Evolutionary conservation across 2,888 invertebrate genomes (phyloP), one percentile per base, ranked within the genome.

Genomic region (Helobdella robusta): DNA sequence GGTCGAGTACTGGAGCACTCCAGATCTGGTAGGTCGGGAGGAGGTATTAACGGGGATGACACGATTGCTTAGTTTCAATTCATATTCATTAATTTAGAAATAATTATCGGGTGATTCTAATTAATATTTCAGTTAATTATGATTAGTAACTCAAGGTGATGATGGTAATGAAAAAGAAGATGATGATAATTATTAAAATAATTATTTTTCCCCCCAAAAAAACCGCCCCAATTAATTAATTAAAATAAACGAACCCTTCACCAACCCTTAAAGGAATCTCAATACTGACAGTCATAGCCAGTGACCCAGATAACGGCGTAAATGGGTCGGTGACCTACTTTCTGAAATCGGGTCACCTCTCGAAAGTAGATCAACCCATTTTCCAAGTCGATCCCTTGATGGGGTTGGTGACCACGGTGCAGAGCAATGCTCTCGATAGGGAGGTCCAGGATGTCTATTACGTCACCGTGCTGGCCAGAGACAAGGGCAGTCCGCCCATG

Each of bases 261-360:
- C 4, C 56, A 8, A 56, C 34, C 23, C 4, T 34, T 0, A n/a
- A 20, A 71, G 71, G 69, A 36, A 60, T 68, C 65, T 59, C 68
- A 68, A 94, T 95, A 66, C 93, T 95, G 93, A 94, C 93, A 59
- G 94, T 95, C 89, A 92, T 91, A 18, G 95, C 95, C 8, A 89
- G 91, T 44, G 97, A 97, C 81, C 92, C 92, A 77, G 97, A 97
- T 77, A 93, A 92, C 77, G 92, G 93, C 2, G 88, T 87, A 67
- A 94, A 94, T 83, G 91, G 93, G 66, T 89, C 70, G 1, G 72
- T 75, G 18, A 68, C 65, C 18, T 75, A 75, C 63, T 70, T 71
- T 1, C 72, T 75, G 44, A 56, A 30, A 28, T n/a, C 20, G 5
- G 56, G 56, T 1, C 20, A 28, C n/a, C n/a, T n/a, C n/a, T n/a